phyloP scores from a whole-genome alignment of 2,888 invertebrate species.

The Bellardia pandia region DNA sequence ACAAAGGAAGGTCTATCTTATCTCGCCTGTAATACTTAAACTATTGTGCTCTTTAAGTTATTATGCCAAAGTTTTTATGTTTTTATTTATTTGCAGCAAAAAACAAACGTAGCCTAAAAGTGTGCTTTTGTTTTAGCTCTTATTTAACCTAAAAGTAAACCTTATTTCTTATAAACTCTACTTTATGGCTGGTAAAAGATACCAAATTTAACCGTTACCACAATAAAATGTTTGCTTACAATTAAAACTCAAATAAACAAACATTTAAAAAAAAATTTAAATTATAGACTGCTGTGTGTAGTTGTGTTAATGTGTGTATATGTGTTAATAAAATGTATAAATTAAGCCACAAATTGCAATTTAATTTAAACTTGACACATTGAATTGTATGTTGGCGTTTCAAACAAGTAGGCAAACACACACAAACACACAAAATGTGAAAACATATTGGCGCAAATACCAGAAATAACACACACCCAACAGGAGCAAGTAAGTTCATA shows the following conservation, averaged over 20 bases:
- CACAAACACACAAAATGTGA: neutral
- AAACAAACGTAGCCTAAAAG: neutral
- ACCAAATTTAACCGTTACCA: conserved; percentile 31
- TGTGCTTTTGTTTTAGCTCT: conserved; percentile 3
- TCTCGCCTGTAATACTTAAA: too few relatives aligned
- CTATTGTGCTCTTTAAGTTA: too few relatives aligned
- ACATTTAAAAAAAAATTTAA: conserved; percentile 9
- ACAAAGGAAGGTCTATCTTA: too few relatives aligned
- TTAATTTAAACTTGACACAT: conserved; percentile 74
- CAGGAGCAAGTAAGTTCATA: conserved; percentile 8
- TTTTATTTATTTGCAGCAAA: too few relatives aligned
- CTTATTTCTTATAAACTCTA: neutral
- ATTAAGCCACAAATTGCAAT: conserved; percentile 76
- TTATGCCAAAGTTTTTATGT: too few relatives aligned
- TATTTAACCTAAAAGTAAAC: conserved; percentile 41
- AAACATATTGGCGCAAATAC: neutral
- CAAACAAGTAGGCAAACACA: conserved; percentile 15
- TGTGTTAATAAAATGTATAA: conserved; percentile 68
- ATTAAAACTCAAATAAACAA: conserved; percentile 23
- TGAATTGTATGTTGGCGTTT: conserved; percentile 64
- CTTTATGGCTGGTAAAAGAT: conserved; percentile 10
- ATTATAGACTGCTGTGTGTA: neutral
- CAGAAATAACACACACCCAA: conserved; percentile 1
- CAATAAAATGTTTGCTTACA: conserved; percentile 40
- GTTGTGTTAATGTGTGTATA: neutral